Conservation (phyloP, 2,797 vertebrate species). For the Sardinella longiceps region DNA sequence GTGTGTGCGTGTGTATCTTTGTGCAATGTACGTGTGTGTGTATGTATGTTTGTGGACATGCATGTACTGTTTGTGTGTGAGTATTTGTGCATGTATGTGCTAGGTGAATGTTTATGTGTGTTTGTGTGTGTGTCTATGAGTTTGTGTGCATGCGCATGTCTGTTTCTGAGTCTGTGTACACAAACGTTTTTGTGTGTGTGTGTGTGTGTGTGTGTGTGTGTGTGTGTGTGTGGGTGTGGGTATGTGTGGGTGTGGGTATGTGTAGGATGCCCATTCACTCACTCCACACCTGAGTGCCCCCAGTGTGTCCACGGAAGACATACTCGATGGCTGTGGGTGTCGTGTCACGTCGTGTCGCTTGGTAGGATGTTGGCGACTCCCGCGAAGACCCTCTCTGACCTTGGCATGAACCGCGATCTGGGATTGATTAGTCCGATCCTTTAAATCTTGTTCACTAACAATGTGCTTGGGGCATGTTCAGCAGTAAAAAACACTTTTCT, state of each 20-base stretch:
- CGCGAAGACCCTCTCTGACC: slow-evolving; percentile 57
- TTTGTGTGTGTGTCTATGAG: background rate
- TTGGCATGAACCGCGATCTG: slow-evolving; percentile 60
- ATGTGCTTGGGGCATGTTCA: slow-evolving; percentile 64
- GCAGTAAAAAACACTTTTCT: slow-evolving; percentile 62
- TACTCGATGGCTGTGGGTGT: slow-evolving; percentile 37
- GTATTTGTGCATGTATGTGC: background rate
- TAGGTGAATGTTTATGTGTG: background rate
- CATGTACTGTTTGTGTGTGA: background rate
- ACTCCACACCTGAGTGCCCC: slow-evolving; percentile 45
- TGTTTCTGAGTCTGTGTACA: background rate
- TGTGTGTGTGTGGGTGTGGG: background rate
- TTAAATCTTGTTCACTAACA: slow-evolving; percentile 67
- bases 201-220: slow-evolving; percentile 6
- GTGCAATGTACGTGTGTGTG: background rate
- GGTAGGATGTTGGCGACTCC: slow-evolving; percentile 31
- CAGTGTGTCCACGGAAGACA: slow-evolving; percentile 36
- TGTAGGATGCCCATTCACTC: background rate
- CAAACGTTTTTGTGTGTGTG: too few species aligned
- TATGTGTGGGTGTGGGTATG: background rate
- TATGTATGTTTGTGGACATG: background rate
- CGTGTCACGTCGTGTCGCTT: too few species aligned
- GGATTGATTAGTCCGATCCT: slow-evolving; percentile 61
- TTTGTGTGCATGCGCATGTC: background rate
- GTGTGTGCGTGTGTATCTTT: background rate